A percentile compares a stretch with the other conserved stretches of the same genome.
Conservation (phyloP, 2,888 invertebrate genomes). For the Alcis repandata region DNA sequence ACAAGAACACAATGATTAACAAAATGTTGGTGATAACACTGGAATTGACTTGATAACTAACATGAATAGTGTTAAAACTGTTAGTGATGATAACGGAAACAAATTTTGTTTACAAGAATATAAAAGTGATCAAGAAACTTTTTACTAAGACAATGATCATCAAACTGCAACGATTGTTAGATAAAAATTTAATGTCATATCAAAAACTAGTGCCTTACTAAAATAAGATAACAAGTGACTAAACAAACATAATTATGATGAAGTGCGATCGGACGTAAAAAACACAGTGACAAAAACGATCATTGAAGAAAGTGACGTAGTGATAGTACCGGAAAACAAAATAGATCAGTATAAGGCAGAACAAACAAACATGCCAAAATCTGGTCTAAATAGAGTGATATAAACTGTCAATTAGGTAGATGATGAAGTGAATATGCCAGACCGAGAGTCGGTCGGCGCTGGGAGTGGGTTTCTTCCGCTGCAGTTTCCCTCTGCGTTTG, state of each 20-base stretch:
- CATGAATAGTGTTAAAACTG: conserved; percentile 48
- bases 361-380: conserved; percentile 6
- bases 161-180: background rate
- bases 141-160: too few species aligned
- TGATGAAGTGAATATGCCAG: conserved; percentile 80
- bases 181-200: background rate
- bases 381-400: conserved; percentile 49
- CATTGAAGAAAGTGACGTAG: background rate
- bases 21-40: conserved; percentile 69
- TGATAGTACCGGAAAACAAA: background rate
- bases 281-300: conserved; percentile 12
- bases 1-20: conserved; percentile 58
- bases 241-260: background rate
- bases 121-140: background rate
- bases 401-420: conserved; percentile 52
- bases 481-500: conserved; percentile 86
- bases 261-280: conserved; percentile 26
- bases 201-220: background rate
- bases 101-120: background rate
- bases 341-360: background rate
- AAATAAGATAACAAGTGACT: background rate
- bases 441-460: conserved; percentile 85
- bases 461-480: conserved; percentile 87
- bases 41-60: conserved; percentile 76
- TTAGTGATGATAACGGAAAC: conserved; percentile 10